Conservation (phyloP, 2,888 invertebrate species). For the Callyntrura guangdongensis region DNA sequence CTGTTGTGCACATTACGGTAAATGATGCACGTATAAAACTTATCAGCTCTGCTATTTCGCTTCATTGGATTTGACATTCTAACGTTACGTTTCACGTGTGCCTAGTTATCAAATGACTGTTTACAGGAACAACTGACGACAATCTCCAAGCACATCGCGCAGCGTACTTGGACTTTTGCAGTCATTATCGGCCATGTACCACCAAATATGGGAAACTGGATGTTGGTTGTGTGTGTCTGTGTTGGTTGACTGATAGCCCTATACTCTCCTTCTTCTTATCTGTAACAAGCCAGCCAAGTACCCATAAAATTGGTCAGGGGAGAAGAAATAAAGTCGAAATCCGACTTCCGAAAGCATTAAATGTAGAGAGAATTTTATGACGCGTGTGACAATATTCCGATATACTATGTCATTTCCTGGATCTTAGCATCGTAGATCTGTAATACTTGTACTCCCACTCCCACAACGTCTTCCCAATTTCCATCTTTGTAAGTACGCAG, state of each 20-base stretch:
- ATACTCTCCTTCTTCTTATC: not conserved
- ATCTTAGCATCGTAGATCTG: not conserved
- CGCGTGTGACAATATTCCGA: conserved; percentile 44
- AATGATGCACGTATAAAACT: too few species aligned
- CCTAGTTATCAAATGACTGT: not conserved
- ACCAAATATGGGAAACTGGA: not conserved
- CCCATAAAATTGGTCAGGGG: conserved; percentile 50
- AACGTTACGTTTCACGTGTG: too few species aligned
- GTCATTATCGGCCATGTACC: not conserved
- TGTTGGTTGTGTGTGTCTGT: not conserved
- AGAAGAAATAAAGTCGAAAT: conserved; percentile 19
- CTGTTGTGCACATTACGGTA: too few species aligned
- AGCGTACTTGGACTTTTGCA: not conserved
- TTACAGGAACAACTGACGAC: not conserved
- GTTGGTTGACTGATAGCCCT: not conserved
- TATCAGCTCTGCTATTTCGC: too few species aligned
- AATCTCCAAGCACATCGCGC: not conserved
- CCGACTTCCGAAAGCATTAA: conserved; percentile 36
- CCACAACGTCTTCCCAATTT: not conserved
- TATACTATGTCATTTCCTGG: conserved; percentile 29
- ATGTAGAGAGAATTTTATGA: conserved; percentile 30
- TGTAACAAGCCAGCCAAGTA: conserved; percentile 47
- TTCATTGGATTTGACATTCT: too few species aligned
- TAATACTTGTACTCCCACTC: not conserved
- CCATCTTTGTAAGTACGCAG: not conserved